A percentile compares a stretch with the other conserved stretches of the same genome.
Evolutionary conservation across 1,140 invertebrate genomes (phyloP).

Genomic region (Brachionus asplanchnoidis): DNA sequence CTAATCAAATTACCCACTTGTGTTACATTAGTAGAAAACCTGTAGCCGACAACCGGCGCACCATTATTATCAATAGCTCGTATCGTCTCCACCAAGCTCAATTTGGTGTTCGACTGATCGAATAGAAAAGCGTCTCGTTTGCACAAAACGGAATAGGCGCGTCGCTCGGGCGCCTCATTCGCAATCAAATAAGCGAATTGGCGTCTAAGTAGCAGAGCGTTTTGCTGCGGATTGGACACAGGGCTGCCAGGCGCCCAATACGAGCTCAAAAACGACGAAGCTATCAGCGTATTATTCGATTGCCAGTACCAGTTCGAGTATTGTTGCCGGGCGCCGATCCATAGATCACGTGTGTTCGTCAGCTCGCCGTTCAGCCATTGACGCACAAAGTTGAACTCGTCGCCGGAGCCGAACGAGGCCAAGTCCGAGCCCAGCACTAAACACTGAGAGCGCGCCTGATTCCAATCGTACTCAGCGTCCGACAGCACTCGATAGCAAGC

Average conservation of each 20-base stretch:
- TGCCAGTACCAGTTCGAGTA: constrained; percentile 35
- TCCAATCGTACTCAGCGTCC: constrained; percentile 20
- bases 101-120: neutral
- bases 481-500: constrained; percentile 2
- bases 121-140: constrained; percentile 11
- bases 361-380: neutral
- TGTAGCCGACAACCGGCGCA: neutral
- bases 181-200: neutral
- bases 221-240: neutral
- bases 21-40: constrained; percentile 20
- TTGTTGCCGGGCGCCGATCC: constrained; percentile 17
- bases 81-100: neutral
- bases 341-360: neutral
- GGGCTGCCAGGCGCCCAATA: constrained; percentile 15
- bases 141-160: constrained; percentile 7
- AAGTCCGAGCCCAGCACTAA: neutral
- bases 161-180: constrained; percentile 26
- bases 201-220: neutral
- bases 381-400: constrained; percentile 4
- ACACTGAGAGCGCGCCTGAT: constrained; percentile 31
- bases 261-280: neutral
- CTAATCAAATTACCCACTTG: constrained; percentile 8
- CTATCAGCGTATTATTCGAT: neutral
- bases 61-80: constrained; percentile 1
- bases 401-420: neutral